phyloP scores from a whole-genome alignment of 2,113 vertebrate genomes.

The Microcebus tavaratra region DNA sequence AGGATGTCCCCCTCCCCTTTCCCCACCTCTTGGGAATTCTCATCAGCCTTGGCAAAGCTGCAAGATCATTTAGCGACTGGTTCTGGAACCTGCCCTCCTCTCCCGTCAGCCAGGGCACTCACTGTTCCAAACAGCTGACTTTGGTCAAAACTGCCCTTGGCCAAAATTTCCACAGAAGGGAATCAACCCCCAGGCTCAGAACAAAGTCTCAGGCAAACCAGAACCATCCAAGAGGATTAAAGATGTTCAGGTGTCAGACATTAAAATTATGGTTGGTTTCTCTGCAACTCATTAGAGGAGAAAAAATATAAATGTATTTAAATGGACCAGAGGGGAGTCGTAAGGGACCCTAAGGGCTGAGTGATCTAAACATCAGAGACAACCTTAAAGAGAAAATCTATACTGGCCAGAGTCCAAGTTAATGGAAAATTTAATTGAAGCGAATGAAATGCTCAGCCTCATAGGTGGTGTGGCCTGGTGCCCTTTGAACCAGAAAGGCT shows the following conservation, averaged over 20 bases:
- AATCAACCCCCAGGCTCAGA: slow-evolving; percentile 8
- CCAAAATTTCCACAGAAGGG: slow-evolving; percentile 4
- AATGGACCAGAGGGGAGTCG: slow-evolving; percentile 73
- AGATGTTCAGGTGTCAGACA: slow-evolving; percentile 77
- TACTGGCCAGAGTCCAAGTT: slow-evolving; percentile 72
- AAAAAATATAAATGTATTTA: slow-evolving; percentile 77
- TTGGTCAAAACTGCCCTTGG: slow-evolving; percentile 24
- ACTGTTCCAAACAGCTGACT: background rate
- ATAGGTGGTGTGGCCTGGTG: slow-evolving; percentile 58
- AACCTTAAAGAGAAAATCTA: slow-evolving; percentile 68
- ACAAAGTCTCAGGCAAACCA: slow-evolving; percentile 59
- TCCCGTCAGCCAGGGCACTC: background rate
- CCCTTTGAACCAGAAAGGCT: slow-evolving; percentile 76
- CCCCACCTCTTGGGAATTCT: background rate
- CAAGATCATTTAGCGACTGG: background rate
- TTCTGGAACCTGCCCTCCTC: background rate
- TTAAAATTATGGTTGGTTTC: slow-evolving; percentile 79
- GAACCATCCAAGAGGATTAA: slow-evolving; percentile 15
- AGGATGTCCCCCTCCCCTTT: accelerated
- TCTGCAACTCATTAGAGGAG: slow-evolving; percentile 77
- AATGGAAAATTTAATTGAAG: slow-evolving; percentile 79
- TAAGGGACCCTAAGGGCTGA: slow-evolving; percentile 68
- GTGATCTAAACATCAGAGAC: slow-evolving; percentile 54
- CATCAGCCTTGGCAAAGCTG: background rate
- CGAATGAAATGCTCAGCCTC: slow-evolving; percentile 56